Base-by-base conservation (phyloP, 2,113 vertebrate genomes). In the Sinocyclocheilus grahami region DNA sequence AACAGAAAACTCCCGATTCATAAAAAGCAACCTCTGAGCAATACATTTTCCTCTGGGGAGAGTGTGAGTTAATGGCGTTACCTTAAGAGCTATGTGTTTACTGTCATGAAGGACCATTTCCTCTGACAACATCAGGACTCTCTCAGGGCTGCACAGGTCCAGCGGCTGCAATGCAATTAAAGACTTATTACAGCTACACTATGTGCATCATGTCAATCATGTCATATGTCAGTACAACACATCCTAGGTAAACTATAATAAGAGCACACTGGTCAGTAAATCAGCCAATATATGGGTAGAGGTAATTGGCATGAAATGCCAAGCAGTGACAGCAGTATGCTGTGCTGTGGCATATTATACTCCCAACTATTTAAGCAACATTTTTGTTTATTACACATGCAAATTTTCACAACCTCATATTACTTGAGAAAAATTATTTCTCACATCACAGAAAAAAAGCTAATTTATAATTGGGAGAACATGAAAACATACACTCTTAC, bases 31-130 rank as follows among this genome's bases (percentile, higher is more conserved):
- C 10, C 46, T 53, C 46, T 16, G 46, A 48, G n/a, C 0, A 81
- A 16, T 6, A 62, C 14, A 53, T 53, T 69, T 82, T 76, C 11
- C 46, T 48, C 46, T 48, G 46, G 46, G 46, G 46, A 48, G 46
- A 48, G 10, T 48, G 46, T 48, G 22, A 46, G 30, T 51, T 58
- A 72, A 1, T 58, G 18, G 5, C 3, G 91, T 93, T 92, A 98
- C 97, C 97, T 98, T 94, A 0, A 92, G 86, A 24, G 95, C 93
- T 33, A 94, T 95, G 89, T 94, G 94, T 81, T 94, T 93, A 20
- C 93, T 95, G 87, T 97, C 96, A 0, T 97, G 97, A 3, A 98
- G 94, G 4, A 97, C 88, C 94, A 98, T 94, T 84, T 98, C 96
- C 85, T 99, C 97, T 0, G 96, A 96, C 91, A 98, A 89, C 72